Conservation (phyloP, 2,797 vertebrate species). For the Oreortyx pictus region DNA sequence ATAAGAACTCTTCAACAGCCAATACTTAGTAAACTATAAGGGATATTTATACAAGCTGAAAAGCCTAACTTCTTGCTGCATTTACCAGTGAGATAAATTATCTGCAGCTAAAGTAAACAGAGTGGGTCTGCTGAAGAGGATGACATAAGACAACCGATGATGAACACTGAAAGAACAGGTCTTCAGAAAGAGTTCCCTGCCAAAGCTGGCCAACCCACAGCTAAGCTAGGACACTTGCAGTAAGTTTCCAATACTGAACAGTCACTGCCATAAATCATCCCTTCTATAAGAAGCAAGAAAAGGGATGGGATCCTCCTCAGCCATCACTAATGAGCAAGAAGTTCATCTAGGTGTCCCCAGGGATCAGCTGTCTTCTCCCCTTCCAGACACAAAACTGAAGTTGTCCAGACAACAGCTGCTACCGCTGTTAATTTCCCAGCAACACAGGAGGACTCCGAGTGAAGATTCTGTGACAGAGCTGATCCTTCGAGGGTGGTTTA, state of each 20-base stretch:
- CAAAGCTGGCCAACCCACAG: background rate
- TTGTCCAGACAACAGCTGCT: background rate
- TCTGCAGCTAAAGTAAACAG: background rate
- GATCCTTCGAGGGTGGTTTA: background rate
- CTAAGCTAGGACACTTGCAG: background rate
- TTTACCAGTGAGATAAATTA: background rate
- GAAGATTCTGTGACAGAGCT: background rate
- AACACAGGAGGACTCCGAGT: accelerated
- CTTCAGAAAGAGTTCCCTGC: background rate
- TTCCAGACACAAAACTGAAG: background rate
- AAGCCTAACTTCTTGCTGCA: background rate
- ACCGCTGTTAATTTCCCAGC: background rate
- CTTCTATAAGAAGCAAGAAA: background rate
- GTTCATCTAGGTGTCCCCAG: background rate
- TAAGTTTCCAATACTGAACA: background rate
- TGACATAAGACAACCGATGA: background rate
- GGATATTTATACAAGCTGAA: background rate
- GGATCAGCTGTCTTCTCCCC: background rate
- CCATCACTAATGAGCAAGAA: background rate
- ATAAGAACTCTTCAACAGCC: background rate
- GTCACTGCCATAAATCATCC: background rate
- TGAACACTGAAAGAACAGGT: background rate
- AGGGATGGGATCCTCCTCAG: background rate
- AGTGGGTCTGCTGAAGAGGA: background rate
- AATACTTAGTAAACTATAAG: background rate